Percentiles rank a stretch among this genome's conserved stretches.
phyloP scores from a whole-genome alignment of 2,797 vertebrate species.

The Neostethus bicornis region DNA sequence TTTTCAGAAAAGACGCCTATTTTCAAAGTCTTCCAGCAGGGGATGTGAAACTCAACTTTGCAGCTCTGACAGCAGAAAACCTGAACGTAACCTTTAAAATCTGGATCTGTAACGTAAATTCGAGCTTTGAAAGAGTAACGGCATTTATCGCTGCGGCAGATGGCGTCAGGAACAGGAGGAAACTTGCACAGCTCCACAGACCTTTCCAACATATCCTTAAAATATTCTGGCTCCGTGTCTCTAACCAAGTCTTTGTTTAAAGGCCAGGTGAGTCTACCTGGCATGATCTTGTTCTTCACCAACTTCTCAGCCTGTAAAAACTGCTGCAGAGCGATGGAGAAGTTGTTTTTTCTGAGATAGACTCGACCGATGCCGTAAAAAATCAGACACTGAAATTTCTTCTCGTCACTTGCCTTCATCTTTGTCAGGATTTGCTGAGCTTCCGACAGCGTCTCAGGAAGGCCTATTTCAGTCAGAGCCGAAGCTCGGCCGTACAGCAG shows the following conservation, averaged over 20 bases:
- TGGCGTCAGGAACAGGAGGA: slow-evolving; percentile 87
- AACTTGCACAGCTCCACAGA: slow-evolving; percentile 87
- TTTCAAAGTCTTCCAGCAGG: slow-evolving; percentile 94
- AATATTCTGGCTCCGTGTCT: slow-evolving; percentile 81
- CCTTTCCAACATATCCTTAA: slow-evolving; percentile 78
- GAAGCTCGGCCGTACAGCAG: slow-evolving; percentile 85
- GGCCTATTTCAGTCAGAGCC: slow-evolving; percentile 88
- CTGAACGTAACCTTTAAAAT: slow-evolving; percentile 96
- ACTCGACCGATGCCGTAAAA: slow-evolving; percentile 87
- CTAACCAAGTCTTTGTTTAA: slow-evolving; percentile 85
- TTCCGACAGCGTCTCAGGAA: slow-evolving; percentile 86
- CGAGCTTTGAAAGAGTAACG: slow-evolving; percentile 80
- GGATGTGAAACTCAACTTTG: slow-evolving; percentile 89
- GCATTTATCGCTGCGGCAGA: slow-evolving; percentile 87
- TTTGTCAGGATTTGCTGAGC: slow-evolving; percentile 83
- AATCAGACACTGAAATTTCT: slow-evolving; percentile 85
- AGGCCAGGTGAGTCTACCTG: slow-evolving; percentile 92
- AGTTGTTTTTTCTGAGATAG: slow-evolving; percentile 92
- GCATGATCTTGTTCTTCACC: slow-evolving; percentile 83
- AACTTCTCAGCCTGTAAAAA: slow-evolving; percentile 87
- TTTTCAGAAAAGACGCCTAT: slow-evolving; percentile 82
- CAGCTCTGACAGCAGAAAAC: slow-evolving; percentile 88
- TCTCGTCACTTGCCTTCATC: slow-evolving; percentile 83
- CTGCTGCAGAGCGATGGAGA: slow-evolving; percentile 82
- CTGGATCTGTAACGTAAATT: slow-evolving; percentile 93